phyloP scores from a whole-genome alignment of 1,140 invertebrate species.

The Drosophila eugracilis region DNA sequence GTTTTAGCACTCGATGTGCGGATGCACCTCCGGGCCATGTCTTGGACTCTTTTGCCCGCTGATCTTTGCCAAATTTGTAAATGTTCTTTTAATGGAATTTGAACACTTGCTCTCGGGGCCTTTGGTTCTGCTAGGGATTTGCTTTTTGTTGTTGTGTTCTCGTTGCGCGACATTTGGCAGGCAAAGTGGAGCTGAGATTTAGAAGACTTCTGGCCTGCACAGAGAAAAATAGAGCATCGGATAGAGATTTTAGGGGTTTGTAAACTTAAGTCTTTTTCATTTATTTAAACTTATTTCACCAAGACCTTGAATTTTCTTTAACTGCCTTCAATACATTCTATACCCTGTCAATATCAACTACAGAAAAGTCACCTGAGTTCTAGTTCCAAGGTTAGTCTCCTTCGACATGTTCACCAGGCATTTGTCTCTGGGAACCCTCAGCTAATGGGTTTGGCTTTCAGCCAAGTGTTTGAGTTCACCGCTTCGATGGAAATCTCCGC shows the following conservation, averaged over 20 bases:
- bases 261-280: too few species aligned
- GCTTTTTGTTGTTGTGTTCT: conserved; percentile 47
- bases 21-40: neutral
- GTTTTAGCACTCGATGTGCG: conserved; percentile 14
- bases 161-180: conserved; percentile 38
- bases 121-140: conserved; percentile 32
- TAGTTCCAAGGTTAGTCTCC: conserved; percentile 2
- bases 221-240: conserved; percentile 3
- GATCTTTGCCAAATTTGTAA: conserved; percentile 83
- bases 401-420: neutral
- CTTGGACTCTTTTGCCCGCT: conserved; percentile 5
- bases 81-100: conserved; percentile 83
- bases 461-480: conserved; percentile 18
- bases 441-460: conserved; percentile 1
- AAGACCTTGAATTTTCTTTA: neutral
- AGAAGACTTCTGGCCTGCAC: conserved; percentile 9
- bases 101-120: conserved; percentile 69
- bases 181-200: conserved; percentile 40
- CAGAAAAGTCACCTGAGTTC: conserved; percentile 6
- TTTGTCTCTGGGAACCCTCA: conserved; percentile 12
- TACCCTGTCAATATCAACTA: conserved; percentile 7
- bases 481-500: conserved; percentile 14
- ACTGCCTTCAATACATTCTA: neutral
- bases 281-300: too few species aligned
- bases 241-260: too few species aligned